Percentiles rank a stretch among this genome's conserved stretches.
phyloP scores from a whole-genome alignment of 2,888 invertebrate species.

The Idaea biselata region DNA sequence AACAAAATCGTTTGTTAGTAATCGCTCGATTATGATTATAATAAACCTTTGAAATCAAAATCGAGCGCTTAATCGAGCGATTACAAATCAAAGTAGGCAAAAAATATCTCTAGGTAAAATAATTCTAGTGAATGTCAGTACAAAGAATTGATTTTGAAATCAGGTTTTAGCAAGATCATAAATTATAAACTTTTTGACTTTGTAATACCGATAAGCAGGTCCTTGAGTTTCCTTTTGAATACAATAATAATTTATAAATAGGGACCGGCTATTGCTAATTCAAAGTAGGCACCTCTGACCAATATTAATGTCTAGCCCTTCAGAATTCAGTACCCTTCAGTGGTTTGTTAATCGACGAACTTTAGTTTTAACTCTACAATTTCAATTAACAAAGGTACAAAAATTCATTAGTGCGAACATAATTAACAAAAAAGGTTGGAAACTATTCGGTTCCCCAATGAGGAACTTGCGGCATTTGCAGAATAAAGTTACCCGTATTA shows the following conservation, averaged over 20 bases:
- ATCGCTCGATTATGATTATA: too few relatives aligned
- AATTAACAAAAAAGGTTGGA: not conserved
- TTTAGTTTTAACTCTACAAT: not conserved
- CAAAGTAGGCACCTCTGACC: not conserved
- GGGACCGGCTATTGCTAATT: not conserved
- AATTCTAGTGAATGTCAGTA: too few relatives aligned
- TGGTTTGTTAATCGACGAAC: not conserved
- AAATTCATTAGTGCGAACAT: slow-evolving; percentile 5
- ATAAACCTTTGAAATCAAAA: too few relatives aligned
- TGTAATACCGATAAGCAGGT: too few relatives aligned
- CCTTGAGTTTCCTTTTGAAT: too few relatives aligned
- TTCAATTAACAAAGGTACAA: slow-evolving; percentile 6
- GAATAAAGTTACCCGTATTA: slow-evolving; percentile 57
- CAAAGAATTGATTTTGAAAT: too few relatives aligned
- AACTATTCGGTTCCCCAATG: slow-evolving; percentile 22
- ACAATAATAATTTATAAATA: not conserved
- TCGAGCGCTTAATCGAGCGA: too few relatives aligned
- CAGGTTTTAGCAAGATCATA: too few relatives aligned
- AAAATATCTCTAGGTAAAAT: too few relatives aligned
- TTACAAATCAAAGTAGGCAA: too few relatives aligned
- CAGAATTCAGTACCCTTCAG: not conserved
- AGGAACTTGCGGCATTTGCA: slow-evolving; percentile 18
- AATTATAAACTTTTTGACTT: too few relatives aligned
- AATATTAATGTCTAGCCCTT: not conserved
- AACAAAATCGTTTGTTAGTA: too few relatives aligned